Evolutionary conservation across 2,113 vertebrate species (phyloP), one percentile per base, ranked within the genome.

Genomic region (Trochalopteron elliotii): DNA sequence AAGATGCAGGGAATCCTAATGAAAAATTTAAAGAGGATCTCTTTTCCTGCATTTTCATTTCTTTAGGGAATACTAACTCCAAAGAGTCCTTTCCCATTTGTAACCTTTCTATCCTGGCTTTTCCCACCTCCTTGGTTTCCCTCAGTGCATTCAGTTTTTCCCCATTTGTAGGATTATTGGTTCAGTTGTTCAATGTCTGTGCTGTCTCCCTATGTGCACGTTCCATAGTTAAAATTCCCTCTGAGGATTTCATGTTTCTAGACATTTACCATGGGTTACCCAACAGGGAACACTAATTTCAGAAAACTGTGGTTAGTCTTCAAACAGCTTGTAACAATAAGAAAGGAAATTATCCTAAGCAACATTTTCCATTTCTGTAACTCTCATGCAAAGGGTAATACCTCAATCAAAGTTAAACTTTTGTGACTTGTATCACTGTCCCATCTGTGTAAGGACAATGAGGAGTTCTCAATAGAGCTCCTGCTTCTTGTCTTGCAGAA

Each of bases 311-410:
- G 37, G 31, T 64, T 63, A 59, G 22, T 30, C 28, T 83, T 89
- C n/a, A 64, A 59, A 64, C 11, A 68, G 4, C 14, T 64, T 1
- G 1, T 42, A 71, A 47, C 0, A 0, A 9, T 15, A 76, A 47
- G 7, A 11, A 8, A 35, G 13, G 11, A 31, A 56, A 31, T n/a
- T 72, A 80, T 28, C 10, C 14, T 27, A 49, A 40, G 16, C 42
- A 9, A 57, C 5, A 15, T 24, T 52, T 77, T 82, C 8, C 1
- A 25, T 83, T 92, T 87, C 31, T 55, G 20, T 24, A 70, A 39
- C 53, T 78, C 56, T 87, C 9, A 30, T 67, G 47, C 15, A 44
- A 40, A 77, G 13, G 47, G 4, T 65, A 42, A 33, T 4, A 52
- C 7, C 40, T 87, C 27, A 67, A 83, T 31, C 6, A 70, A 77